These are phyloP conservation scores for Luperina testacea DNA, from an alignment of 2,888 invertebrate species.

Conservation along the genomic window DNA sequence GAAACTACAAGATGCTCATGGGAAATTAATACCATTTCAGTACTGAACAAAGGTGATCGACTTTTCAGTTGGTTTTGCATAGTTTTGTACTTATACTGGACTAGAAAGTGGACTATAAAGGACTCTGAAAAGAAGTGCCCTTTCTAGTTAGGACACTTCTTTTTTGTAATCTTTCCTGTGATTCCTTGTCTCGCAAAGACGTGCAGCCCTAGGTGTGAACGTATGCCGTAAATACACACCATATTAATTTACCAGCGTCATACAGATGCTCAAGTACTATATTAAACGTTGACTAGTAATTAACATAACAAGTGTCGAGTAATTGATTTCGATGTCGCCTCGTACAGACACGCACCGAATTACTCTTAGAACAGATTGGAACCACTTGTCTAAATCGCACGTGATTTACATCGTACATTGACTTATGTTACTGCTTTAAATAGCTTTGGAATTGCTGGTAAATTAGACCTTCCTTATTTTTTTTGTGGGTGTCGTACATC, in stretches of 20 bases:
- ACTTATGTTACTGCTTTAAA: conserved; percentile 37
- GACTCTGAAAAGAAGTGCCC: too few species aligned
- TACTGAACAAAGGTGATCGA: conserved; percentile 34
- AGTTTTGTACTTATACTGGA: background rate
- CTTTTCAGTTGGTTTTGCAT: conserved; percentile 13
- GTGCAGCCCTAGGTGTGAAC: conserved; percentile 65
- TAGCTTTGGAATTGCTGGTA: conserved; percentile 16
- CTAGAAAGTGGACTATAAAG: background rate
- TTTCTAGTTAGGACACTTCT: background rate
- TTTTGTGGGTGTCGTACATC: background rate
- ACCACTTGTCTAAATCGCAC: conserved; percentile 52
- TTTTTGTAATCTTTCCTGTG: background rate
- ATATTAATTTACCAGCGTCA: conserved; percentile 78
- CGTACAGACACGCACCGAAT: conserved; percentile 68
- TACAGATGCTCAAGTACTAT: conserved; percentile 70
- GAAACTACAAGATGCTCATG: conserved; percentile 39
- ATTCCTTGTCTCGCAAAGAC: background rate
- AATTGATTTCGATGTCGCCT: conserved; percentile 79
- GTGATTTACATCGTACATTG: conserved; percentile 52
- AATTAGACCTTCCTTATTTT: conserved; percentile 11
- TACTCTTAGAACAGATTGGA: conserved; percentile 62
- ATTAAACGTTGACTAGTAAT: conserved; percentile 79
- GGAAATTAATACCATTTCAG: conserved; percentile 45
- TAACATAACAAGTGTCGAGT: conserved; percentile 82
- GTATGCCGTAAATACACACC: conserved; percentile 62